Conservation (phyloP, 2,797 vertebrate species). For the Peromyscus eremicus region DNA sequence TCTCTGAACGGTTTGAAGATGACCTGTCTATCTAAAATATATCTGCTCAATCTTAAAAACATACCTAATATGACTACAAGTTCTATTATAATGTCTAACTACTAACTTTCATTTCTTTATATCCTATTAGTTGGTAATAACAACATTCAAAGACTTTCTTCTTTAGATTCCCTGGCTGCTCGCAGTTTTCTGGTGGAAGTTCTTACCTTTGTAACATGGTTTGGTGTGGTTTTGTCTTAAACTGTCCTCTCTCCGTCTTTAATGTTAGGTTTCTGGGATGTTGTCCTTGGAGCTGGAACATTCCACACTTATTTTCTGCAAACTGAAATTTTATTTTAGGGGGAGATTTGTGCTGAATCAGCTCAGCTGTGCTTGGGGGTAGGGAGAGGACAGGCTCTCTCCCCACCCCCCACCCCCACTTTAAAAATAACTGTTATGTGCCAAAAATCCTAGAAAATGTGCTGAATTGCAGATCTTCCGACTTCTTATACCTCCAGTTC, state of each 20-base stretch:
- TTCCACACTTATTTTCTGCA: constrained; percentile 81
- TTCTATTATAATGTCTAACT: too few species aligned
- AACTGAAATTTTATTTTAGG: constrained; percentile 82
- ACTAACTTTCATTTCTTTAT: too few species aligned
- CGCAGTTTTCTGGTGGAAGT: constrained; percentile 36
- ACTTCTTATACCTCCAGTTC: constrained; percentile 74
- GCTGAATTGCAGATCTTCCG: constrained; percentile 78
- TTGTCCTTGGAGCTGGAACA: constrained; percentile 79
- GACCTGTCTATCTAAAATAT: too few species aligned
- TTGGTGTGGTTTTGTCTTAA: constrained; percentile 54
- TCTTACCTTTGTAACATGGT: constrained; percentile 19
- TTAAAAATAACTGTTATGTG: constrained; percentile 83
- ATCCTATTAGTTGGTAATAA: too few species aligned
- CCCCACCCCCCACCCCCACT: constrained; percentile 69
- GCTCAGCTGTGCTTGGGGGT: constrained; percentile 84
- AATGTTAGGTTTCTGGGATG: constrained; percentile 66
- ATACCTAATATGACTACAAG: too few species aligned
- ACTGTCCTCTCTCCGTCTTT: constrained; percentile 66
- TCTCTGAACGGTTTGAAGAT: too few species aligned
- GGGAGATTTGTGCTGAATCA: constrained; percentile 84
- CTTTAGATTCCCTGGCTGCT: constrained; percentile 19
- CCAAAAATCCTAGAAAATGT: constrained; percentile 79
- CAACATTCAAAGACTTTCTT: constrained; percentile 46
- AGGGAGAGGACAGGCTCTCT: constrained; percentile 74
- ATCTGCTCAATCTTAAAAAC: too few species aligned